A percentile compares a stretch with the other conserved stretches of the same genome.
Conservation (phyloP, 2,113 vertebrate genomes). For the Recurvirostra avosetta region DNA sequence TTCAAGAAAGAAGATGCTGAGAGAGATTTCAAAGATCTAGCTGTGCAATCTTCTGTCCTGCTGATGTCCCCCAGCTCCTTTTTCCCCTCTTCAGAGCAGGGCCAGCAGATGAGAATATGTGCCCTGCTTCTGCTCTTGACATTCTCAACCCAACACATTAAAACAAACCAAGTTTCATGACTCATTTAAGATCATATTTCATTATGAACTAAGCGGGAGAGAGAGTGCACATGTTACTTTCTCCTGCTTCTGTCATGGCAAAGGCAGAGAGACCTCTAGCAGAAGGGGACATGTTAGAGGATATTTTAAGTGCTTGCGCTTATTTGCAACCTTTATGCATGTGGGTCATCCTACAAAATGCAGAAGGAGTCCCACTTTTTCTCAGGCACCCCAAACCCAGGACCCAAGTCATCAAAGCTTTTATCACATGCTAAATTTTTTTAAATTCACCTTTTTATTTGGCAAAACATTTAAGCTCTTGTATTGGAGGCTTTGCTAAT, state of each 20-base stretch:
- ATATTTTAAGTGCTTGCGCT: background rate
- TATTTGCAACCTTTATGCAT: background rate
- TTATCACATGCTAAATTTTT: background rate
- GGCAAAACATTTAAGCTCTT: background rate
- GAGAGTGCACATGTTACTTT: background rate
- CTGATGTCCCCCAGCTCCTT: background rate
- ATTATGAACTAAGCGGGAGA: background rate
- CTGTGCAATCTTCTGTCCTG: background rate
- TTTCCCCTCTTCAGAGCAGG: background rate
- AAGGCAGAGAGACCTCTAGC: background rate
- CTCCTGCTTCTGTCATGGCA: background rate
- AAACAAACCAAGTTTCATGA: background rate
- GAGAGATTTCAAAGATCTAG: background rate
- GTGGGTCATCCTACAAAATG: background rate
- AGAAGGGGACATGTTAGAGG: background rate
- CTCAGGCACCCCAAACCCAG: background rate
- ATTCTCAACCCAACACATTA: background rate
- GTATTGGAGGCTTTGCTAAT: background rate
- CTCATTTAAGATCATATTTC: background rate
- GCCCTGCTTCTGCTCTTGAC: background rate
- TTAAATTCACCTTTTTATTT: background rate
- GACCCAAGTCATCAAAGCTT: background rate
- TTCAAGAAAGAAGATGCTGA: background rate
- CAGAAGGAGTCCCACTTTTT: background rate
- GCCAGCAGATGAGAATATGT: background rate